phyloP scores from a whole-genome alignment of 1,140 invertebrate species.

The Trichonephila inaurata region DNA sequence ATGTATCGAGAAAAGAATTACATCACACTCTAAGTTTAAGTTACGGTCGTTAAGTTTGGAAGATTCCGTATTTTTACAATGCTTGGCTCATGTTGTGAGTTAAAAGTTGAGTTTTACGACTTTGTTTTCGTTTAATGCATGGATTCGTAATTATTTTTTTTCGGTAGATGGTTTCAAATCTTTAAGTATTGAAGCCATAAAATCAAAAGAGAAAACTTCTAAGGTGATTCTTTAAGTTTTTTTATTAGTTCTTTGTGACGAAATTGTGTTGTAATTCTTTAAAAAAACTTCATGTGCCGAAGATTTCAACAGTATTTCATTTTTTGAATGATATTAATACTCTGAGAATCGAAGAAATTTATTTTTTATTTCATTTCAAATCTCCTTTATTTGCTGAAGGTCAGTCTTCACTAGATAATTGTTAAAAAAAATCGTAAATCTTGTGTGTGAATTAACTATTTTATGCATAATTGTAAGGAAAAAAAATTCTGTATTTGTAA shows the following conservation, averaged over 20 bases:
- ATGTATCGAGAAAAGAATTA: constrained; percentile 36
- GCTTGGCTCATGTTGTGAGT: not conserved
- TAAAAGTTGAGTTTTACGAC: constrained; percentile 25
- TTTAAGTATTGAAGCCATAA: constrained; percentile 31
- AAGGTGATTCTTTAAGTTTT: not conserved
- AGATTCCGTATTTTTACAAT: constrained; percentile 49
- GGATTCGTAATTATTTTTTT: constrained; percentile 35
- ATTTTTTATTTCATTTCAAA: not conserved
- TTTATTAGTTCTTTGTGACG: not conserved
- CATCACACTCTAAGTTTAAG: constrained; percentile 8
- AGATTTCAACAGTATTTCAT: not conserved
- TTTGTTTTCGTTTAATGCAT: constrained; percentile 51
- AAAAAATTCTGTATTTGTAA: no score
- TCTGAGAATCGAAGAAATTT: not conserved
- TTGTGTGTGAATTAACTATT: no score
- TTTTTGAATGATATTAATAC: not conserved
- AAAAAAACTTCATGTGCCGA: not conserved
- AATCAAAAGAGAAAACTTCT: constrained; percentile 17
- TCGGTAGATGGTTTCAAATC: not conserved
- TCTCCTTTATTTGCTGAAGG: not conserved
- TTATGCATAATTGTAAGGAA: no score
- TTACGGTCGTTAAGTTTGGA: constrained; percentile 46
- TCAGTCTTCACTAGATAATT: no score
- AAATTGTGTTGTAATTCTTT: not conserved
- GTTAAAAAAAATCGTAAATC: no score